Evolutionary conservation across 2,797 vertebrate species (phyloP).

Genomic region (Gallinago solitaria): DNA sequence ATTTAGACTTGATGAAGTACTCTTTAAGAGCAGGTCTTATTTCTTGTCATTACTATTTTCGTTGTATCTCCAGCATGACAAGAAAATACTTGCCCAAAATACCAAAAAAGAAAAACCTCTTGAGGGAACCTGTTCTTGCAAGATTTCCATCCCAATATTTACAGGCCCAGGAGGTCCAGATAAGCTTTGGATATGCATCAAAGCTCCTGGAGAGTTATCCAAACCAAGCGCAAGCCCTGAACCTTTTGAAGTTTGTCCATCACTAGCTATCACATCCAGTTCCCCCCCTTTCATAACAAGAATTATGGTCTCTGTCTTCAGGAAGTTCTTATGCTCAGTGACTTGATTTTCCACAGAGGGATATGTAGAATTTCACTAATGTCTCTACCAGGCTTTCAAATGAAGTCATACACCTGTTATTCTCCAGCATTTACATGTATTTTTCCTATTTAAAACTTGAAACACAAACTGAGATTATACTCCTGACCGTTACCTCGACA

Average conservation of each 20-base stretch:
- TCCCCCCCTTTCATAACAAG: neutral
- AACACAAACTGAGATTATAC: neutral
- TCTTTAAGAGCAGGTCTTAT: conserved; percentile 35
- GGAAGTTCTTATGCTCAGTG: conserved; percentile 11
- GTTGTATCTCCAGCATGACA: conserved; percentile 22
- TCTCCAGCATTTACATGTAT: neutral
- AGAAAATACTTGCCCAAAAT: conserved; percentile 49
- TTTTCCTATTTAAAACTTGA: conserved; percentile 5
- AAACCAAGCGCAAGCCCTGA: conserved; percentile 49
- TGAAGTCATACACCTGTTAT: neutral
- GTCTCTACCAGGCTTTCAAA: conserved; percentile 20
- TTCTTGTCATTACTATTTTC: conserved; percentile 48
- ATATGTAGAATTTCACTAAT: conserved; percentile 15
- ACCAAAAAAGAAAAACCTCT: conserved; percentile 45
- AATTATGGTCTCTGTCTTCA: conserved; percentile 11
- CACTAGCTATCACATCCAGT: conserved; percentile 36
- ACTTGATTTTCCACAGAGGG: neutral
- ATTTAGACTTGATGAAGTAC: conserved; percentile 45
- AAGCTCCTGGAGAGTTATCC: conserved; percentile 45
- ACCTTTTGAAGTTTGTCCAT: conserved; percentile 65
- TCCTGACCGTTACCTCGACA: neutral
- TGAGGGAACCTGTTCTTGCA: conserved; percentile 64
- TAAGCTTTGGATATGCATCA: conserved; percentile 67
- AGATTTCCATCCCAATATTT: conserved; percentile 53
- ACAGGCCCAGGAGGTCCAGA: conserved; percentile 56